Conservation (phyloP, 2,797 vertebrate genomes). For the Pipistrellus nathusii region DNA sequence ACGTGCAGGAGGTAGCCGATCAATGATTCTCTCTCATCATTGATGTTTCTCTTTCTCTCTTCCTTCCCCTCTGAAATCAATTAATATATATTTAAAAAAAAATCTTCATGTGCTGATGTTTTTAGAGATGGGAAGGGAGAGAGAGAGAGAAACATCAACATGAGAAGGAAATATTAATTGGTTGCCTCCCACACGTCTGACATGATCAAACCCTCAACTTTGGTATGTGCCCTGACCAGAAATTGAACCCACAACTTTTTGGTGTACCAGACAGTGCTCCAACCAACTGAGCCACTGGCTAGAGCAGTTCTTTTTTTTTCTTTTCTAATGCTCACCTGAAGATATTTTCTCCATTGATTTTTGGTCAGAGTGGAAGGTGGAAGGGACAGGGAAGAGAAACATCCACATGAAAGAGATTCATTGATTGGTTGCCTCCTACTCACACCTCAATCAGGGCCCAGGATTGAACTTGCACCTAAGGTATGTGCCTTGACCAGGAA, state of each 20-base stretch:
- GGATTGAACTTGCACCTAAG: not conserved
- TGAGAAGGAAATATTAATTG: not conserved
- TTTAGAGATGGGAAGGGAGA: not conserved
- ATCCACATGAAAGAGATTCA: not conserved
- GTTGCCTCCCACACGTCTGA: not conserved
- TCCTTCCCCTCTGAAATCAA: too few relatives aligned
- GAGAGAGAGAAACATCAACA: not conserved
- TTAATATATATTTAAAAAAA: too few relatives aligned
- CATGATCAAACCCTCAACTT: not conserved
- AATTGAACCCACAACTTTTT: too few relatives aligned
- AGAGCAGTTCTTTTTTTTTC: not conserved
- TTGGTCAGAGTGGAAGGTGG: not conserved
- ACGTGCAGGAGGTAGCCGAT: too few relatives aligned
- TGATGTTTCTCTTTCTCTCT: too few relatives aligned
- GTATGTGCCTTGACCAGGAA: not conserved
- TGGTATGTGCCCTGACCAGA: too few relatives aligned
- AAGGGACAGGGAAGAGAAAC: not conserved
- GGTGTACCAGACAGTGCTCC: too few relatives aligned
- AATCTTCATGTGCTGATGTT: not conserved
- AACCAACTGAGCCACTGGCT: not conserved
- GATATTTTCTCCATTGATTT: not conserved
- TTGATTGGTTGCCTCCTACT: not conserved
- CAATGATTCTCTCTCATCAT: too few relatives aligned
- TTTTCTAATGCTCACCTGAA: not conserved
- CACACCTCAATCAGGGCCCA: too few relatives aligned